Percentiles rank a stretch among this genome's conserved stretches.
These are phyloP conservation scores for Coendou prehensilis DNA, from an alignment of 2,797 vertebrate genomes.

Conservation along the genomic window DNA sequence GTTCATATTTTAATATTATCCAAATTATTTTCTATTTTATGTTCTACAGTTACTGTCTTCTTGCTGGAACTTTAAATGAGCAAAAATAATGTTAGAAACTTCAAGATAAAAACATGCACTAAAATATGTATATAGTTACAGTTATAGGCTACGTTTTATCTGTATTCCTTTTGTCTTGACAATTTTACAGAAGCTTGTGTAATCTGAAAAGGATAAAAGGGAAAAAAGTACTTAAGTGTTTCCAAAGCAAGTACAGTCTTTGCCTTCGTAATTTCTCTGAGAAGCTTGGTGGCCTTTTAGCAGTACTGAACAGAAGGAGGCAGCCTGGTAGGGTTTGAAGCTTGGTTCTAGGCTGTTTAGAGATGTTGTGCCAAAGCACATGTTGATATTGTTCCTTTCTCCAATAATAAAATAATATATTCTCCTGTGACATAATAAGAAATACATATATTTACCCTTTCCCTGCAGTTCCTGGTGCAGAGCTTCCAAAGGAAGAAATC, in stretches of 20 bases:
- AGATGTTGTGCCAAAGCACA: not conserved
- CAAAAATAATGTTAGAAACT: constrained; percentile 31
- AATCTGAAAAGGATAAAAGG: constrained; percentile 5
- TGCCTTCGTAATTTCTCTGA: constrained; percentile 49
- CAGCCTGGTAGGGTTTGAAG: not conserved
- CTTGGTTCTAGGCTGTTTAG: not conserved
- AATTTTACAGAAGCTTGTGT: not conserved
- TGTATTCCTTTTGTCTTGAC: not conserved
- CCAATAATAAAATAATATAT: not conserved
- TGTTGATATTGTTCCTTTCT: not conserved
- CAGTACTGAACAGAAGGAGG: not conserved
- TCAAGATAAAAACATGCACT: not conserved
- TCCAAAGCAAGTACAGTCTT: constrained; percentile 50
- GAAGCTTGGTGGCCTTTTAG: not conserved
- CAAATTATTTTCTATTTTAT: not conserved
- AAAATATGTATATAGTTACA: not conserved
- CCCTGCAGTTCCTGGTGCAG: not conserved
- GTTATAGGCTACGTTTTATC: constrained; percentile 15
- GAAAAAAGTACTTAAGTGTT: not conserved
- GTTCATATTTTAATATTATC: constrained; percentile 33
- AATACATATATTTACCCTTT: not conserved
- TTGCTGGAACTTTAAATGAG: constrained; percentile 23
- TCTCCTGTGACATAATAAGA: not conserved
- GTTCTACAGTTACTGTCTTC: not conserved
- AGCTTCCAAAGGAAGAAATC: not conserved